phyloP scores from a whole-genome alignment of 2,113 vertebrate species.

The Colaptes auratus region DNA sequence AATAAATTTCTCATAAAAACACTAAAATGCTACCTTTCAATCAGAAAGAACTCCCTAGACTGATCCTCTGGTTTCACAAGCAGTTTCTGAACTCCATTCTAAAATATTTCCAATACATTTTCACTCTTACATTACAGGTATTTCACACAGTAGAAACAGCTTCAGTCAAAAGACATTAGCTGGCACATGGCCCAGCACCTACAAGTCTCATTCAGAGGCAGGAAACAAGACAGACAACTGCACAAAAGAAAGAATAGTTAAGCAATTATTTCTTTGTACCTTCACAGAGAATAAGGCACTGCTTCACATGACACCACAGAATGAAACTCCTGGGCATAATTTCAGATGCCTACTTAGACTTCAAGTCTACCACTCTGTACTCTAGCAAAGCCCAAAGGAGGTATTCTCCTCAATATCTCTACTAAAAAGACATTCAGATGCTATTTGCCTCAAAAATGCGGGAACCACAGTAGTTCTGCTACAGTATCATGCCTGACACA shows the following conservation, averaged over 20 bases:
- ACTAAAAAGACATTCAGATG: neutral
- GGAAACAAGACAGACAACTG: neutral
- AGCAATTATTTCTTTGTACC: neutral
- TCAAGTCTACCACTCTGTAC: neutral
- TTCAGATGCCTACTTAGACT: neutral
- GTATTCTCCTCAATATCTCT: neutral
- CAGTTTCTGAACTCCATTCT: neutral
- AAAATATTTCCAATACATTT: neutral
- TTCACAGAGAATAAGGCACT: neutral
- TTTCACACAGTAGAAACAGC: neutral
- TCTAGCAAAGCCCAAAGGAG: neutral
- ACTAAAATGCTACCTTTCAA: neutral
- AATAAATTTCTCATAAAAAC: slow-evolving; percentile 1
- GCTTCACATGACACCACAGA: neutral
- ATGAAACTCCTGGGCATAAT: neutral
- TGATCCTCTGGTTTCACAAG: neutral
- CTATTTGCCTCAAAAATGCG: neutral
- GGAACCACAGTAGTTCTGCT: neutral
- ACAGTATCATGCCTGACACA: neutral
- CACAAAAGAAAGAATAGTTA: neutral
- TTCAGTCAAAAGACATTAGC: neutral
- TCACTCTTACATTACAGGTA: neutral
- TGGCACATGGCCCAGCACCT: neutral
- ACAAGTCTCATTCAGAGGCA: neutral
- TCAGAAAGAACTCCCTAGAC: neutral